A percentile compares a stretch with the other conserved stretches of the same genome.
Evolutionary conservation across 2,797 vertebrate species (phyloP).

Genomic region (Chromobotia macracanthus): DNA sequence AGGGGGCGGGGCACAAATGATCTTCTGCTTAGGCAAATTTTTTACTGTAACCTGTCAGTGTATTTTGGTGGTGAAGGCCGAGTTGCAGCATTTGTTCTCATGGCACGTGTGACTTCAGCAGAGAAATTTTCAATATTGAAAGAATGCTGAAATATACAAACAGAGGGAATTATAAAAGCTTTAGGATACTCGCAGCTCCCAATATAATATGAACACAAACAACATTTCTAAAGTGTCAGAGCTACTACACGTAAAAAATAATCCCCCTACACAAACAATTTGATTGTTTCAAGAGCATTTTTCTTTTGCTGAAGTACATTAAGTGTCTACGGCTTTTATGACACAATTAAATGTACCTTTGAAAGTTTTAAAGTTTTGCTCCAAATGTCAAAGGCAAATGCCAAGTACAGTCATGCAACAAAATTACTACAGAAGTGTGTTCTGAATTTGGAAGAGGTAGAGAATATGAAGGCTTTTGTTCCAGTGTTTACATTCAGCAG

Average conservation of each 20-base stretch:
- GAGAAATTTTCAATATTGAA: neutral
- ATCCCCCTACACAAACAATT: neutral
- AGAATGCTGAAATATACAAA: neutral
- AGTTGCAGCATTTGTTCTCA: neutral
- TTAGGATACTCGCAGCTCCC: neutral
- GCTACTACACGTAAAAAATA: neutral
- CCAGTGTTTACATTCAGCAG: slow-evolving; percentile 4
- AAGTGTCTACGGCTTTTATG: slow-evolving; percentile 2
- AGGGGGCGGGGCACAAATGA: neutral
- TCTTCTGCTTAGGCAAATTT: neutral
- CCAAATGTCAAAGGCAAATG: slow-evolving; percentile 23
- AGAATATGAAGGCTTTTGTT: neutral
- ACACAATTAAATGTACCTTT: slow-evolving; percentile 8
- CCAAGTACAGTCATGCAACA: neutral
- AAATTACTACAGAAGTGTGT: neutral
- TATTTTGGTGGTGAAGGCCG: neutral
- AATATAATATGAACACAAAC: neutral
- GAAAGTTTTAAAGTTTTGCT: slow-evolving; percentile 24
- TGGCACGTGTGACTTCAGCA: neutral
- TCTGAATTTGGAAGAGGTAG: neutral
- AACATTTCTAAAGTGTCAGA: neutral
- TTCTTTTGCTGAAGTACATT: neutral
- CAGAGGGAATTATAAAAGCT: neutral
- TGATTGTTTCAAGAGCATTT: slow-evolving; percentile 9
- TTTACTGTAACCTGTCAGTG: neutral